Percentiles rank a stretch among this genome's conserved stretches.
These are phyloP conservation scores for Ophioderma brevispina DNA, from an alignment of 35 echinoderm and acorn worm genomes.

Conservation along the genomic window DNA sequence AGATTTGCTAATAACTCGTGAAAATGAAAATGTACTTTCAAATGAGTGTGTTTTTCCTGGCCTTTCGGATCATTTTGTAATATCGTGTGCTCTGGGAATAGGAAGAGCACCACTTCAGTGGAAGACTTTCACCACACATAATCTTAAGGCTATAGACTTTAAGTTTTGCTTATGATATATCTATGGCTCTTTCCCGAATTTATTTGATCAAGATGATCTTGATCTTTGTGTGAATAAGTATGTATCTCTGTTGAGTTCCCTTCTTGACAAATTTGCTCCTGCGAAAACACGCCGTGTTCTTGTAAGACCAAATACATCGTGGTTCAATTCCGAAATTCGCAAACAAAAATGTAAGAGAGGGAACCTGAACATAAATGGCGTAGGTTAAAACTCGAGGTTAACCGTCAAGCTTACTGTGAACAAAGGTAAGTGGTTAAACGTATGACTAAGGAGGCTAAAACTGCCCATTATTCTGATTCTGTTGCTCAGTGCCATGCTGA, in stretches of 20 bases:
- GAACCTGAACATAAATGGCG: background rate
- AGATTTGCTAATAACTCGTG: slow-evolving; percentile 14
- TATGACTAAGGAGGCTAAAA: background rate
- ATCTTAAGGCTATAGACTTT: no score
- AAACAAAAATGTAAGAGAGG: background rate
- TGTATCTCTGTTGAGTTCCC: background rate
- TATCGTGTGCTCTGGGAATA: background rate
- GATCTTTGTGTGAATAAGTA: background rate
- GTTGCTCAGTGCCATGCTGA: background rate
- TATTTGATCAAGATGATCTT: background rate
- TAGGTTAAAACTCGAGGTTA: background rate
- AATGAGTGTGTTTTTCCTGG: background rate
- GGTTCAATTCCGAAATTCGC: background rate
- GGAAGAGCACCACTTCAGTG: background rate
- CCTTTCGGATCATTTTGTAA: slow-evolving; percentile 30
- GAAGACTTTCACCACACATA: no score
- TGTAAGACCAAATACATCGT: background rate
- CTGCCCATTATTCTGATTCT: background rate
- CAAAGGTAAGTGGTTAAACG: background rate
- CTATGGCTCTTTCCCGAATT: no score
- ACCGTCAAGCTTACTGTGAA: background rate
- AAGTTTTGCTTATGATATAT: no score
- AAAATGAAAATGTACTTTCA: background rate
- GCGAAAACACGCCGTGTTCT: background rate
- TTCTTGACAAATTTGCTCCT: background rate